Evolutionary conservation across 2,888 invertebrate species (phyloP), one percentile per base, ranked within the genome.

Genomic region (Amiota mariae): DNA sequence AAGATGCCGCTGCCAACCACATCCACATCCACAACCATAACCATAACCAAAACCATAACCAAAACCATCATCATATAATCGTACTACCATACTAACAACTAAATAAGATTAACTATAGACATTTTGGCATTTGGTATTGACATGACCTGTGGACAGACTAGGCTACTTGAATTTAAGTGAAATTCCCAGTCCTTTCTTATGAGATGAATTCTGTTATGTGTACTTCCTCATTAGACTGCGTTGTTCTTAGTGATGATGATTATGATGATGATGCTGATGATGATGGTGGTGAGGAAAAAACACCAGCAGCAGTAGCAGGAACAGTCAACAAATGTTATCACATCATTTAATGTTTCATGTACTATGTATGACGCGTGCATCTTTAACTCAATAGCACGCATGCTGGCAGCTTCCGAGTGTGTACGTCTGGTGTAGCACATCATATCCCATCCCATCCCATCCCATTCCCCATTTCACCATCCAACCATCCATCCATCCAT

Each of bases 1-100:
- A 57, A 20, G 3, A 15, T 36, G 15, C 46, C 51, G 15, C 68
- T 20, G 8, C 18, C 68, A 68, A 49, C 8, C 73, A 70, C 24
- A n/a, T n/a, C n/a, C n/a, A n/a, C n/a, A n/a, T n/a, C n/a, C n/a
- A n/a, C n/a, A n/a, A n/a, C n/a, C n/a, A n/a, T n/a, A n/a, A n/a
- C n/a, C n/a, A n/a, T n/a, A 54, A 36, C 61, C 76, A 64, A 49
- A 63, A 9, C 18, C 61, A 63, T 3, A 63, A 48, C 12, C 48
- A 56, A 64, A 47, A 24, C 8, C 46, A 66, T 15, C n/a, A 15
- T 56, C 48, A 24, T 72, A 74, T 68, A 63, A 48, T 73, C 72
- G 68, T 77, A 24, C 24, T 24, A 24, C 3, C 1, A 24, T 24
- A 24, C 24, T 24, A 24, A 1, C 24, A 76, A 77, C 78, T 79